Base-by-base conservation (phyloP, 2,888 invertebrate genomes). In the Oxycera nigricornis region DNA sequence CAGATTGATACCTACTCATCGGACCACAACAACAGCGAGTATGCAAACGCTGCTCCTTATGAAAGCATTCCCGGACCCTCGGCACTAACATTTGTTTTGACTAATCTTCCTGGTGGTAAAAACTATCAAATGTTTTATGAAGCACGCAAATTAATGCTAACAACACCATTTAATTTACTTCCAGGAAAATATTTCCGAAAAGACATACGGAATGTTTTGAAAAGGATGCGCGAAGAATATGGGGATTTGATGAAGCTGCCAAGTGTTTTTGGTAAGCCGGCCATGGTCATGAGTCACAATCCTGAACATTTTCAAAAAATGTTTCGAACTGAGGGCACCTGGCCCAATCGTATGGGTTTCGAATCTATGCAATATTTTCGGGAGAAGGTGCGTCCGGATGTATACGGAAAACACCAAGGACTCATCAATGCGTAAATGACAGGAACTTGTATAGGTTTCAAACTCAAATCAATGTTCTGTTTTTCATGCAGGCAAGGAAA, bases 401-500 rank as follows among this genome's bases (percentile, higher is more conserved):
- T 79, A 79, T 0, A 76, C 80, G 35, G 65, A 76, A 2, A 65
- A 81, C 75, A 80, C 81, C 1, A 78, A 78, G 73, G 73, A 26
- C 31, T 73, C 1, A 20, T 50, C n/a, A 73, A 30, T 9, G 14
- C 61, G 61, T 73, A 0, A 70, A 30, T 35, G 22, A 59, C 17
- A n/a, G 14, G 31, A 20, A n/a, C 39, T n/a, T 20, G 30, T n/a
- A n/a, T n/a, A n/a, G n/a, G n/a, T n/a, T n/a, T n/a, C n/a, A n/a
- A n/a, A n/a, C n/a, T n/a, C n/a, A n/a, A n/a, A n/a, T n/a, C 28
- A 11, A 7, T 28, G 22, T n/a, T 6, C 26, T 78, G 88, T 78
- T 88, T 90, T 73, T 79, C n/a, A 20, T 72, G 31, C 50, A 89
- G 89, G 24, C 89, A 92, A 83, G 92, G 91, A 0, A 86, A 88